Percentiles rank a stretch among this genome's conserved stretches.
These are phyloP conservation scores for Chrysomallon squamiferum DNA, from an alignment of 1,140 invertebrate genomes.

Conservation along the genomic window DNA sequence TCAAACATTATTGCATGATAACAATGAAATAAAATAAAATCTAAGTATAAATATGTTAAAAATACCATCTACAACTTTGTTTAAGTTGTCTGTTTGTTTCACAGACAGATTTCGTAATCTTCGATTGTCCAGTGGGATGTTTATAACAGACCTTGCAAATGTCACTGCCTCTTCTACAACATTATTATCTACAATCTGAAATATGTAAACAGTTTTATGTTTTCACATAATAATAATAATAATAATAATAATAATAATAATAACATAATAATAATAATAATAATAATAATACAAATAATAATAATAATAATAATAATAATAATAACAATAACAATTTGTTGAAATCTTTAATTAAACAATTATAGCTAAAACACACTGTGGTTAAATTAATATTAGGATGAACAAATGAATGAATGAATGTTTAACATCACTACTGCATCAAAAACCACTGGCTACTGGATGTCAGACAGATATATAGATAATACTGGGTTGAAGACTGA, in stretches of 20 bases:
- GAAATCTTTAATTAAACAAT: neutral
- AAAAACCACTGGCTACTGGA: neutral
- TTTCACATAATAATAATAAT: no score
- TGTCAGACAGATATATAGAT: neutral
- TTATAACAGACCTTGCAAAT: conserved; percentile 40
- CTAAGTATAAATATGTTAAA: no score
- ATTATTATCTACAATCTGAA: conserved; percentile 49
- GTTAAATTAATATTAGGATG: no score
- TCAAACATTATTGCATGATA: no score
- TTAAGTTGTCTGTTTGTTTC: conserved; percentile 30
- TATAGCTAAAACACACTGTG: no score
- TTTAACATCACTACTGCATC: neutral
- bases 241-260: neutral
- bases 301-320: neutral
- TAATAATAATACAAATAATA: neutral
- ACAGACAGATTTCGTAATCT: conserved; percentile 33
- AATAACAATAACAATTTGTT: neutral
- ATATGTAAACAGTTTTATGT: neutral
- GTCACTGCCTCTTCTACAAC: conserved; percentile 43
- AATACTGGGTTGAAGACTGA: neutral
- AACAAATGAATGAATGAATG: no score
- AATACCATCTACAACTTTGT: conserved; percentile 38
- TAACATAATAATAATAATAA: neutral
- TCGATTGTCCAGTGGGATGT: conserved; percentile 32
- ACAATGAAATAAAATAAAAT: no score